Percentiles rank a stretch among this genome's conserved stretches.
phyloP scores from a whole-genome alignment of 2,888 invertebrate genomes.

The Chrysolina oricalcia region DNA sequence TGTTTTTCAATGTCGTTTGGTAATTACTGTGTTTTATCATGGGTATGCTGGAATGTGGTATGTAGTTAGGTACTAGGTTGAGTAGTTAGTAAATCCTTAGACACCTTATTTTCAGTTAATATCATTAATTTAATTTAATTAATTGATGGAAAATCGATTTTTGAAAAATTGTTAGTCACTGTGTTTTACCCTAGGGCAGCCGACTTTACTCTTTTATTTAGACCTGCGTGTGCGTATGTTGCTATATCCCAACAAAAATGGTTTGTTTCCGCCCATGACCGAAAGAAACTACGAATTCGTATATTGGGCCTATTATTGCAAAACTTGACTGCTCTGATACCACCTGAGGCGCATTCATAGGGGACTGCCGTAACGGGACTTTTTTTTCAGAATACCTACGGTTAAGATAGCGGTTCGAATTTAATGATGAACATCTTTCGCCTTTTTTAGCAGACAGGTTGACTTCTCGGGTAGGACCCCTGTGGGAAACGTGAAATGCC shows the following conservation, averaged over 20 bases:
- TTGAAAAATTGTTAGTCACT: no score
- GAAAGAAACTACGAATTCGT: conserved; percentile 30
- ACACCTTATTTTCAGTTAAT: no score
- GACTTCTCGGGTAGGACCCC: conserved; percentile 51
- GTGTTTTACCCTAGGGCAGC: no score
- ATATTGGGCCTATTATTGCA: conserved; percentile 42
- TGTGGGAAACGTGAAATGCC: conserved; percentile 53
- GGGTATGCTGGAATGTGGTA: no score
- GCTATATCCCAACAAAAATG: not conserved
- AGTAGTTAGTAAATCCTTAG: no score
- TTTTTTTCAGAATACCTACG: conserved; percentile 23
- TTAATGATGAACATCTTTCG: conserved; percentile 51
- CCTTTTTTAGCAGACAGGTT: conserved; percentile 55
- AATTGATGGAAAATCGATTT: no score
- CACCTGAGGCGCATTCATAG: conserved; percentile 35
- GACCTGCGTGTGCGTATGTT: not conserved
- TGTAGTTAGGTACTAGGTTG: no score
- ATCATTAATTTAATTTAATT: no score
- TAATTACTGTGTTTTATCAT: no score
- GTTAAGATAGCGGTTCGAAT: conserved; percentile 49
- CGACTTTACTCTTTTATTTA: no score
- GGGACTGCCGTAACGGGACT: conserved; percentile 29
- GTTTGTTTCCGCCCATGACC: conserved; percentile 18
- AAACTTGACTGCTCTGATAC: conserved; percentile 41
- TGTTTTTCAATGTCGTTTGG: no score